These are phyloP conservation scores for Sussaba pulchella DNA, from an alignment of 2,888 invertebrate species.

Conservation along the genomic window DNA sequence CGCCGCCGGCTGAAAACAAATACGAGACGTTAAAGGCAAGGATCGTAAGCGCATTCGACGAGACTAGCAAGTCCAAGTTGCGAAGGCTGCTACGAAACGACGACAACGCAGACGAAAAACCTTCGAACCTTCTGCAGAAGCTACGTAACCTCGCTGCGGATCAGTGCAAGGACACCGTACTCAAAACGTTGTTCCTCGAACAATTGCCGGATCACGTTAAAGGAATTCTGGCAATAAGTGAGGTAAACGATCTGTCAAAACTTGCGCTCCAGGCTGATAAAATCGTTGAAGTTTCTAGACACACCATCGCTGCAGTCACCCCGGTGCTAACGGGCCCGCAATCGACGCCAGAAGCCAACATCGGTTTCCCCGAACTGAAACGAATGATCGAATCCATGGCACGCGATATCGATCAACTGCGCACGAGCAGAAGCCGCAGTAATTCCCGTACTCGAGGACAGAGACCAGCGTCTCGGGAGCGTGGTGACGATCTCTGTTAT, in stretches of 20 bases:
- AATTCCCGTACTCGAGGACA: slow-evolving; percentile 2
- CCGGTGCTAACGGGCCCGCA: neutral
- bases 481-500: slow-evolving; percentile 23
- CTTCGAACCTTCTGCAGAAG: no score
- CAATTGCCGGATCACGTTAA: no score
- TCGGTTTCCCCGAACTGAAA: neutral
- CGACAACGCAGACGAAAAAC: neutral
- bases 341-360: neutral
- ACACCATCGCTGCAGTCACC: neutral
- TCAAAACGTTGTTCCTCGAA: no score
- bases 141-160: no score
- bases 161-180: no score
- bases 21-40: slow-evolving; percentile 58
- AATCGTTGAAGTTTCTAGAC: slow-evolving; percentile 15
- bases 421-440: neutral
- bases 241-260: slow-evolving; percentile 1
- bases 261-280: slow-evolving; percentile 33
- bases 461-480: slow-evolving; percentile 12
- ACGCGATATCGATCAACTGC: neutral
- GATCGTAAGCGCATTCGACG: slow-evolving; percentile 58
- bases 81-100: neutral
- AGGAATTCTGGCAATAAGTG: slow-evolving; percentile 32
- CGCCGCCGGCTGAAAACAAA: slow-evolving; percentile 44
- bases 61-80: slow-evolving; percentile 47
- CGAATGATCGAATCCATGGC: neutral